Evolutionary conservation across 2,888 invertebrate species (phyloP).

Genomic region (Oscheius myriophilus): DNA sequence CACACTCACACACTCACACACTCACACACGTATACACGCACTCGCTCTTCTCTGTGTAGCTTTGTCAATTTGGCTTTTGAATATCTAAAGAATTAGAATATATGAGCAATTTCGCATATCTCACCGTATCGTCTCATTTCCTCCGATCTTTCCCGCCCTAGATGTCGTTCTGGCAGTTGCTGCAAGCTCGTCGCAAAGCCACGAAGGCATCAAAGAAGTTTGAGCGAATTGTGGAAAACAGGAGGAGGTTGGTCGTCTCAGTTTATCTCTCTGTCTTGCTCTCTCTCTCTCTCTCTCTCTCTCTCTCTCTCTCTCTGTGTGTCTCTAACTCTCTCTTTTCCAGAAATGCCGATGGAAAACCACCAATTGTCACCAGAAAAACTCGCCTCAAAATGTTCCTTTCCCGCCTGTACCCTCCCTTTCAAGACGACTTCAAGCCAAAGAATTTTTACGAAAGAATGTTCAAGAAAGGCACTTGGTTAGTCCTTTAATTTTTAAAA

Average conservation of each 20-base stretch:
- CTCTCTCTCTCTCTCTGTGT: no score
- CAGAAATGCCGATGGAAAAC: slow-evolving; percentile 9
- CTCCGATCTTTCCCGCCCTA: background rate
- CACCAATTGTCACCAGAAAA: slow-evolving; percentile 1
- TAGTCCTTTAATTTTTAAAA: background rate
- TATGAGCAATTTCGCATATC: no score
- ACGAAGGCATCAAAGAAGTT: slow-evolving; percentile 4
- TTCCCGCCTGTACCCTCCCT: slow-evolving; percentile 6
- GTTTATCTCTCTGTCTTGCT: background rate
- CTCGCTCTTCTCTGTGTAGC: no score
- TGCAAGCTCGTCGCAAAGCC: slow-evolving; percentile 10
- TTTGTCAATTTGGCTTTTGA: no score
- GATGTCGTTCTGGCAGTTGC: slow-evolving; percentile 7
- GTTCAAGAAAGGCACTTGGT: slow-evolving; percentile 3
- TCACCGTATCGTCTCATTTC: no score
- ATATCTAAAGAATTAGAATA: no score
- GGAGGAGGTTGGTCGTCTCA: background rate
- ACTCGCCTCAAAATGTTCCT: background rate
- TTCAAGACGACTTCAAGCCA: background rate
- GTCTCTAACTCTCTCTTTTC: no score
- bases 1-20: no score
- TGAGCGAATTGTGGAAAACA: slow-evolving; percentile 7
- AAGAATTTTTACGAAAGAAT: slow-evolving; percentile 1
- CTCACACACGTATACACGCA: no score
- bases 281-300: no score